phyloP scores from a whole-genome alignment of 2,888 invertebrate genomes.

The Platycheirus albimanus region DNA sequence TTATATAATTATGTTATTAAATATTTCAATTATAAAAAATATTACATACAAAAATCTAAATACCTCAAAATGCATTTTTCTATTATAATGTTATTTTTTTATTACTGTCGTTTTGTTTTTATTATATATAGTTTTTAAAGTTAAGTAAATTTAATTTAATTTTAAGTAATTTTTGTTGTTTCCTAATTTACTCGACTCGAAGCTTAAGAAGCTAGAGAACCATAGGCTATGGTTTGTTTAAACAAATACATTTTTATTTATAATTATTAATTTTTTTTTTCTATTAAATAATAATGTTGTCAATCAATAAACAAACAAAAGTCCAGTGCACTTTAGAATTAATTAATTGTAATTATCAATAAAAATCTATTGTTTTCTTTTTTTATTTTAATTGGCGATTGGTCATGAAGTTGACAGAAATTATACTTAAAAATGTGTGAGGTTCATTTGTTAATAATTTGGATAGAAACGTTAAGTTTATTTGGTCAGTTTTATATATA shows the following conservation, averaged over 20 bases:
- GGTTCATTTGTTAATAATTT: no score
- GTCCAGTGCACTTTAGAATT: slow-evolving; percentile 59
- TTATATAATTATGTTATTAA: background rate
- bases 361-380: no score
- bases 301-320: slow-evolving; percentile 29
- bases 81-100: slow-evolving; percentile 80
- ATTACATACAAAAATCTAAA: slow-evolving; percentile 81
- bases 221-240: slow-evolving; percentile 73
- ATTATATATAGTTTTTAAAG: slow-evolving; percentile 35
- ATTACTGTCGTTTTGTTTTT: slow-evolving; percentile 47
- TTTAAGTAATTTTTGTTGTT: slow-evolving; percentile 56
- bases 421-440: background rate
- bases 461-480: no score
- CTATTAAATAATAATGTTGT: slow-evolving; percentile 38
- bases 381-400: slow-evolving; percentile 1
- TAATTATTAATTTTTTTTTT: slow-evolving; percentile 26
- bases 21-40: no score
- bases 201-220: slow-evolving; percentile 72
- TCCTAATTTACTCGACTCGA: slow-evolving; percentile 70
- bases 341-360: slow-evolving; percentile 4
- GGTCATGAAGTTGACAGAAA: slow-evolving; percentile 31
- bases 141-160: slow-evolving; percentile 50
- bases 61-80: slow-evolving; percentile 83
- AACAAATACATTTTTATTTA: slow-evolving; percentile 53
- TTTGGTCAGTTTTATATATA: no score